phyloP scores from a whole-genome alignment of 2,888 invertebrate species.

The Perizoma affinitatum region DNA sequence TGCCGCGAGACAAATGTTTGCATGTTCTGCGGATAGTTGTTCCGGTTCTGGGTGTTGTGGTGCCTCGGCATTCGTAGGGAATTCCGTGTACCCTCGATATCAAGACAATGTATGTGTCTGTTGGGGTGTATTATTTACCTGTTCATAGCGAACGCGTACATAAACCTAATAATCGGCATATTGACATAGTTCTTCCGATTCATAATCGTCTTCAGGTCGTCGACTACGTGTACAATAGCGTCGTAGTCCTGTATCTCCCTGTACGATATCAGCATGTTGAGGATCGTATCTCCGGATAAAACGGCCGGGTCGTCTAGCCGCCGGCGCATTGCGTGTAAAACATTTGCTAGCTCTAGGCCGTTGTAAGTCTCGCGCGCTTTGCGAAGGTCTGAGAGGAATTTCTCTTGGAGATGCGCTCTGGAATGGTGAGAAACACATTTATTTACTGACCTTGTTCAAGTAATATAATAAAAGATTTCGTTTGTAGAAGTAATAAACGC shows the following conservation, averaged over 20 bases:
- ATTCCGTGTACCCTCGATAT: too few species aligned
- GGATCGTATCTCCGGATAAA: conserved; percentile 96
- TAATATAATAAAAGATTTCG: too few species aligned
- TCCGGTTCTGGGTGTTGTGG: too few species aligned
- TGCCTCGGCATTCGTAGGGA: too few species aligned
- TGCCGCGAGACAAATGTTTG: too few species aligned
- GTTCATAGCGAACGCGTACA: conserved; percentile 98
- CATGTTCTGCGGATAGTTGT: too few species aligned
- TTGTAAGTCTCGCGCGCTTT: conserved; percentile 95
- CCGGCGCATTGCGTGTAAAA: conserved; percentile 94
- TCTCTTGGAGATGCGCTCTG: conserved; percentile 98
- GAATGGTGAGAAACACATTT: conserved; percentile 20
- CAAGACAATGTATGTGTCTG: too few species aligned
- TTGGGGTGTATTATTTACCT: conserved; percentile 78
- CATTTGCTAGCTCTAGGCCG: conserved; percentile 91
- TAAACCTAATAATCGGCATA: conserved; percentile 94
- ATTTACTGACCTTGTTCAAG: too few species aligned
- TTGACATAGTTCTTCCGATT: conserved; percentile 94
- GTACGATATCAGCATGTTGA: conserved; percentile 96
- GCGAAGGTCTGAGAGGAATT: conserved; percentile 96
- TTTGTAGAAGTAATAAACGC: too few species aligned
- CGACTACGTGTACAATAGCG: conserved; percentile 98
- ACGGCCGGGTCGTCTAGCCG: conserved; percentile 98
- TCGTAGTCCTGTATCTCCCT: conserved; percentile 97
- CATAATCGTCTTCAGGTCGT: conserved; percentile 95